These are phyloP conservation scores for Strongylocentrotus purpuratus DNA, from an alignment of 35 echinoderm and acorn worm species.

Conservation along the genomic window DNA sequence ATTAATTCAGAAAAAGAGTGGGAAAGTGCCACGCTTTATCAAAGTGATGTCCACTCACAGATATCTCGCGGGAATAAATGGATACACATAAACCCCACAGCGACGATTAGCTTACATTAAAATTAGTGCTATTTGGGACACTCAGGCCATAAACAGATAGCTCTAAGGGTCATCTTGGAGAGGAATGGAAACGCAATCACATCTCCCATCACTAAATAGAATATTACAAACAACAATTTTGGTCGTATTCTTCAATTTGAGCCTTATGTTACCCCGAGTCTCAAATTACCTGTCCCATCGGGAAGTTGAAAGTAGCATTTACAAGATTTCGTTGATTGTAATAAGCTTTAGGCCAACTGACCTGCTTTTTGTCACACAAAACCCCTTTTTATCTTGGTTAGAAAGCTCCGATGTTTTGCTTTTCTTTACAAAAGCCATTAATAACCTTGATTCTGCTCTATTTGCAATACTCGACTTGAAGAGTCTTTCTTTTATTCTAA, in stretches of 20 bases:
- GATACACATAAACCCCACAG: background rate
- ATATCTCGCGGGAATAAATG: background rate
- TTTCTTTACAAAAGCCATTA: background rate
- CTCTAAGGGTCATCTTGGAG: background rate
- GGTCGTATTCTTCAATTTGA: background rate
- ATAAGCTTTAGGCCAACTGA: background rate
- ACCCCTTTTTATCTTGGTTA: too few relatives aligned
- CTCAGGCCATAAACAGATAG: background rate
- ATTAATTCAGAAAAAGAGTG: background rate
- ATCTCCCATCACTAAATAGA: too few relatives aligned
- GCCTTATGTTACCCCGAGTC: background rate
- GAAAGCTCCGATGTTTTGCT: background rate
- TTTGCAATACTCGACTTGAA: too few relatives aligned
- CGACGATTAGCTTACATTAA: background rate
- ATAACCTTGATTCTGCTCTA: too few relatives aligned
- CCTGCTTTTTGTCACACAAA: background rate
- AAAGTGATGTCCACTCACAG: background rate
- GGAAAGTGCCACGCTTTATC: background rate
- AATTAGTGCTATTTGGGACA: background rate
- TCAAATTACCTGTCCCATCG: background rate
- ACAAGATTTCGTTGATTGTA: background rate
- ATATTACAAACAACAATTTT: background rate
- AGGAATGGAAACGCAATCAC: background rate
- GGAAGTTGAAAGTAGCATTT: background rate
- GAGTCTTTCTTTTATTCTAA: too few relatives aligned